Percentiles rank a stretch among this genome's conserved stretches.
These are phyloP conservation scores for Bombyx huttoni DNA, from an alignment of 2,888 invertebrate genomes.

Conservation along the genomic window DNA sequence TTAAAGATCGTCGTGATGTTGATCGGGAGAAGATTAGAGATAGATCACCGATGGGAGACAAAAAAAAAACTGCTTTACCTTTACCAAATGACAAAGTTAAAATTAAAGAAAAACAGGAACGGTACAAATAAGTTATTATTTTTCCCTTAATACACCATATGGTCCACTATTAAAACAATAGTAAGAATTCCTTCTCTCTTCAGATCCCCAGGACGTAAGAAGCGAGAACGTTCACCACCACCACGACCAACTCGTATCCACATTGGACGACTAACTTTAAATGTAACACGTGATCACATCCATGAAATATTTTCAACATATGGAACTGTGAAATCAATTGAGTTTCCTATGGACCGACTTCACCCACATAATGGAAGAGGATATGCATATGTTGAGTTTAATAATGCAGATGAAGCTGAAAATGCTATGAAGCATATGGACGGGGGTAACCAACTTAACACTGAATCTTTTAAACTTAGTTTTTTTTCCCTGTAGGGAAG, in stretches of 20 bases:
- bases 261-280: constrained; percentile 91
- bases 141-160: too few relatives aligned
- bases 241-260: constrained; percentile 95
- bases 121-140: constrained; percentile 21
- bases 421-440: constrained; percentile 99
- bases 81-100: constrained; percentile 50
- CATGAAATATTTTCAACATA: constrained; percentile 93
- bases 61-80: constrained; percentile 46
- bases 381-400: constrained; percentile 96
- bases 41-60: constrained; percentile 54
- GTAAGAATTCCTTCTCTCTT: neutral
- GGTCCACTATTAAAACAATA: neutral
- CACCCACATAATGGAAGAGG: constrained; percentile 93
- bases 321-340: constrained; percentile 88
- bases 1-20: constrained; percentile 59
- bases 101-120: constrained; percentile 57
- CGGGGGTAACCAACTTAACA: constrained; percentile 77
- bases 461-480: neutral
- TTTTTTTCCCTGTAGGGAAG: too few relatives aligned
- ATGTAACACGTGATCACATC: constrained; percentile 92
- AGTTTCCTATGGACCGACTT: constrained; percentile 89
- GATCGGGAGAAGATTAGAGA: constrained; percentile 59
- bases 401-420: constrained; percentile 94
- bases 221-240: constrained; percentile 88
- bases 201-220: constrained; percentile 75